These are phyloP conservation scores for Styela clava DNA, from an alignment of 23 tunicate species.

Conservation along the genomic window DNA sequence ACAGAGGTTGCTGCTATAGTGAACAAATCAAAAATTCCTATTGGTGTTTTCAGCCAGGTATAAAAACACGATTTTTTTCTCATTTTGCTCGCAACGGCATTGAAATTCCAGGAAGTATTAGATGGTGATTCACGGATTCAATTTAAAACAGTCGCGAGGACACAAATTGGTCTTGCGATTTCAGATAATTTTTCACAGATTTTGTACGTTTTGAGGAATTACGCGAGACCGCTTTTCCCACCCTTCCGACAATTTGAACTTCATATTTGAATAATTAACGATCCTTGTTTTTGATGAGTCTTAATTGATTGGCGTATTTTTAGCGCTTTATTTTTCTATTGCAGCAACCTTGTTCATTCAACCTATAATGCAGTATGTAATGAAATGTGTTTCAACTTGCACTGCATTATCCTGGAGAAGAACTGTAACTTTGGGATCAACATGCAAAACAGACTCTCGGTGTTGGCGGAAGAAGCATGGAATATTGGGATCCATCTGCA, in stretches of 20 bases:
- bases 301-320: no score
- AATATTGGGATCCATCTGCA: not conserved
- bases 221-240: no score
- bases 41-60: slow-evolving; percentile 57
- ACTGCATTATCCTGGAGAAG: slow-evolving; percentile 5
- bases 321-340: no score
- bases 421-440: not conserved
- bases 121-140: no score
- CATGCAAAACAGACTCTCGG: not conserved
- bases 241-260: no score
- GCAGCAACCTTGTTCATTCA: not conserved
- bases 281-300: no score
- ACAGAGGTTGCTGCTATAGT: slow-evolving; percentile 54
- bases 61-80: not conserved
- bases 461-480: slow-evolving; percentile 5
- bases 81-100: not conserved
- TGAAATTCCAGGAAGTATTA: no score
- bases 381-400: slow-evolving; percentile 10
- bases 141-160: no score
- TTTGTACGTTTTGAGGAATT: no score
- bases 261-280: no score
- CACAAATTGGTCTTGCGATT: no score
- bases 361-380: not conserved
- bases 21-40: slow-evolving; percentile 16
- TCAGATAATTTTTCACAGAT: no score